Conservation (phyloP, 1,140 invertebrate species). For the Dreissena rostriformis region DNA sequence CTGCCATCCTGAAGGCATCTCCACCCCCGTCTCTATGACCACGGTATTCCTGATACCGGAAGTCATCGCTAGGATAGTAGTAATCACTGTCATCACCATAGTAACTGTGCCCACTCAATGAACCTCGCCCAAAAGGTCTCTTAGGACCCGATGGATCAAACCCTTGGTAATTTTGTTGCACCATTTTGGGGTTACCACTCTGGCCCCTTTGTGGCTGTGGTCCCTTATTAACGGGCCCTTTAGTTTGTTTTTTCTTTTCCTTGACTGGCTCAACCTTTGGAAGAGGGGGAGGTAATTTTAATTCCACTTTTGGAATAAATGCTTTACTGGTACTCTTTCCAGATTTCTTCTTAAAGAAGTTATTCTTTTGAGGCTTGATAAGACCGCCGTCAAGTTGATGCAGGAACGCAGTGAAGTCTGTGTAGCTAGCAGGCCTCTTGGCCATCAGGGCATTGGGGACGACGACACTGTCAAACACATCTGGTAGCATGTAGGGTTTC, state of each 20-base stretch:
- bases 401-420: conserved; percentile 48
- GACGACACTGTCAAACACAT: conserved; percentile 45
- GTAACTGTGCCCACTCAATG: conserved; percentile 10
- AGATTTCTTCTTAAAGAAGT: conserved; percentile 19
- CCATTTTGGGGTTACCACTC: background rate
- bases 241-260: conserved; percentile 20
- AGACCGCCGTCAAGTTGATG: conserved; percentile 52
- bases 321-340: background rate
- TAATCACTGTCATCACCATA: conserved; percentile 43
- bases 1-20: conserved; percentile 21
- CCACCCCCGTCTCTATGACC: background rate
- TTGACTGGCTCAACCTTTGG: conserved; percentile 16
- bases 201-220: background rate
- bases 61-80: conserved; percentile 16
- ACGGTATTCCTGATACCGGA: background rate
- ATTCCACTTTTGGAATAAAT: conserved; percentile 44
- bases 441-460: conserved; percentile 38
- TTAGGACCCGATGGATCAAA: background rate
- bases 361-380: conserved; percentile 38
- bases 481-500: conserved; percentile 63
- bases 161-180: conserved; percentile 4
- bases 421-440: conserved; percentile 46
- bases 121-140: conserved; percentile 22
- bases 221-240: background rate
- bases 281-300: conserved; percentile 40